Base-by-base conservation (phyloP, 2,888 invertebrate genomes). In the Drosophila mulleri region DNA sequence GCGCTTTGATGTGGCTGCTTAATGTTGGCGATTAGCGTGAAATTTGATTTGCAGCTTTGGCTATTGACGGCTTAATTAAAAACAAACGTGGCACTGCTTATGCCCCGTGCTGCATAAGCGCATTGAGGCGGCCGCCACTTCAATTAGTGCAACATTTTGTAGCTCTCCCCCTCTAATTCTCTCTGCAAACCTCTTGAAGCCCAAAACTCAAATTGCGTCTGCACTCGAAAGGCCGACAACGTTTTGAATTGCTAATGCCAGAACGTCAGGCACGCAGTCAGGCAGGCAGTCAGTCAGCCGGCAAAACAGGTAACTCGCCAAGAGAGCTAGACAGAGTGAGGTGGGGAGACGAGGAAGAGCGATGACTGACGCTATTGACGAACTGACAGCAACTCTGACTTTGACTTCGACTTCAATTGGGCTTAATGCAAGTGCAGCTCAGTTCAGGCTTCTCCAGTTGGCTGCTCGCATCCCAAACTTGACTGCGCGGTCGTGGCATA, bases 191-290 rank as follows among this genome's bases (percentile, higher is more conserved):
- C 59, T 70, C 77, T 75, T 50, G 57, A 66, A 59, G 29, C 45
- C 60, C 71, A 61, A 70, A 82, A 72, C 82, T 77, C 67, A 58
- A 63, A 85, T 78, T 73, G 73, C 72, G 68, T 53, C 45, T 44
- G 70, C 75, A 60, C 74, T 68, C 61, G 72, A 75, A 71, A 67
- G 53, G 54, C 72, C 67, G 45, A 64, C 62, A 68, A 57, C 75
- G 65, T 81, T 88, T 81, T 86, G 84, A 83, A 84, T 84, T 84
- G 84, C 84, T 83, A 88, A 88, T 83, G 70, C 72, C 57, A 56
- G 12, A 54, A 14, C 29, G 69, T 42, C 59, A 26, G 29, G 29
- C 29, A 29, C 8, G 29, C 37, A 64, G 56, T 9, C 39, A 29
- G 57, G 8, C 45, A 54, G 47, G 0, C 61, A 62, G 57, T 11